Conservation (phyloP, 2,797 vertebrate genomes). For the Sebastes itinus region DNA sequence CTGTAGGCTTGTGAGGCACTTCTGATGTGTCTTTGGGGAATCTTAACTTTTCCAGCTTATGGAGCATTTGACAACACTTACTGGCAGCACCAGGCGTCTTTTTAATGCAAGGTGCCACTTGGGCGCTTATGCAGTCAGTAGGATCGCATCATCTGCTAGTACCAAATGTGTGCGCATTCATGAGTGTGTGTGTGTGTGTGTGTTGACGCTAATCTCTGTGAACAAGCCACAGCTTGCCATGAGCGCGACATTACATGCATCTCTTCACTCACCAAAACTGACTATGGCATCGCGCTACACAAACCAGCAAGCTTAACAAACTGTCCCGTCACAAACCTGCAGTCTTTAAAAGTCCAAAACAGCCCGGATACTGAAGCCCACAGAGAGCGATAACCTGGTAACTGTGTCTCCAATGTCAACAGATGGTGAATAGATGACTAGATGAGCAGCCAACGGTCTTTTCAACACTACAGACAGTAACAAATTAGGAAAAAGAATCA, state of each 20-base stretch:
- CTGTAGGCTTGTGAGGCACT: constrained; percentile 26
- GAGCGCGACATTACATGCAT: constrained; percentile 31
- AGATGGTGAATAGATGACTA: constrained; percentile 60
- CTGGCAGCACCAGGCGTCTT: constrained; percentile 24
- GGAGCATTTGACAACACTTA: constrained; percentile 56
- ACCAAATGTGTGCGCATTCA: constrained; percentile 29
- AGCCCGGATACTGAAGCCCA: background rate
- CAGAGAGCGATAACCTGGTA: constrained; percentile 44
- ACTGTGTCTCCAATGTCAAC: constrained; percentile 43
- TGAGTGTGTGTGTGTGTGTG: background rate
- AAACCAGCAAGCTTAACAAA: constrained; percentile 33
- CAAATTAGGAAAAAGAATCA: constrained; percentile 40
- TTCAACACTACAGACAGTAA: constrained; percentile 45
- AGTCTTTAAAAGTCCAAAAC: constrained; percentile 4
- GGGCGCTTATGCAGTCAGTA: constrained; percentile 35
- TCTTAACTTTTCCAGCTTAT: constrained; percentile 58
- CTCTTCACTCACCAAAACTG: constrained; percentile 35
- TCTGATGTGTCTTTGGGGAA: constrained; percentile 45
- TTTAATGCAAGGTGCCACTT: constrained; percentile 57
- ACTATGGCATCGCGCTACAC: background rate
- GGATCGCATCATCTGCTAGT: constrained; percentile 49
- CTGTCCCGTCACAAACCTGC: constrained; percentile 11
- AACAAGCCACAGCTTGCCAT: constrained; percentile 43
- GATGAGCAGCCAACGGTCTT: constrained; percentile 43
- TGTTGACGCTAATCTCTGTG: constrained; percentile 32